Conservation (phyloP, 2,888 invertebrate genomes). For the Scaeva pyrastri region DNA sequence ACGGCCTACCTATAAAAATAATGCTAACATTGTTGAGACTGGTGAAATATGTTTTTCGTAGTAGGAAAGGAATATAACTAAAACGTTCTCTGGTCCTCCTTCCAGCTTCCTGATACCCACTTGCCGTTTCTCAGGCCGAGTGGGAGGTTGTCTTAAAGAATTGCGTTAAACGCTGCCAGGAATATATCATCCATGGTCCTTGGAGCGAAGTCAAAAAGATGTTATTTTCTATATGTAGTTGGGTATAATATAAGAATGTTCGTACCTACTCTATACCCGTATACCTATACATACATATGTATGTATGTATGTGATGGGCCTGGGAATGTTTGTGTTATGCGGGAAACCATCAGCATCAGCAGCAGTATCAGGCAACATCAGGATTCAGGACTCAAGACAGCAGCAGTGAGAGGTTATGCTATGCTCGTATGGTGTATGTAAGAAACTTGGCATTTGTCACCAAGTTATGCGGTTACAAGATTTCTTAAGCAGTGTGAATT, state of each 20-base stretch:
- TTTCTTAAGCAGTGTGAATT: constrained; percentile 69
- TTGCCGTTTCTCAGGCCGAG: not conserved
- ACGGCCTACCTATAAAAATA: constrained; percentile 9
- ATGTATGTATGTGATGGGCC: too few relatives aligned
- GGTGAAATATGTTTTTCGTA: constrained; percentile 69
- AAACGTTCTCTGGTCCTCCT: constrained; percentile 11
- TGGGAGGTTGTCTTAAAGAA: constrained; percentile 54
- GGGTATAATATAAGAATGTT: too few relatives aligned
- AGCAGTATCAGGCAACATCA: not conserved
- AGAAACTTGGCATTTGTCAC: constrained; percentile 74
- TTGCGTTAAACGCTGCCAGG: constrained; percentile 62
- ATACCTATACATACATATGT: too few relatives aligned
- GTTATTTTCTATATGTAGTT: constrained; percentile 45
- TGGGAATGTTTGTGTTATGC: constrained; percentile 22
- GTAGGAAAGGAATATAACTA: constrained; percentile 36
- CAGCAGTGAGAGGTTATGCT: too few relatives aligned
- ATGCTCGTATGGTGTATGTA: constrained; percentile 4
- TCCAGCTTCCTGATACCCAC: too few relatives aligned
- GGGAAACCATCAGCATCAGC: not conserved
- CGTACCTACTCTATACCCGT: constrained; percentile 1
- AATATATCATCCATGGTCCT: constrained; percentile 68
- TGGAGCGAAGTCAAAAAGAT: constrained; percentile 74
- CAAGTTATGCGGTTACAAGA: constrained; percentile 74
- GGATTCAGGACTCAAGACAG: too few relatives aligned
- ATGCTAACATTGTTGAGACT: constrained; percentile 55